These are phyloP conservation scores for Drosophila baimaii DNA, from an alignment of 1,140 invertebrate species.

Conservation along the genomic window DNA sequence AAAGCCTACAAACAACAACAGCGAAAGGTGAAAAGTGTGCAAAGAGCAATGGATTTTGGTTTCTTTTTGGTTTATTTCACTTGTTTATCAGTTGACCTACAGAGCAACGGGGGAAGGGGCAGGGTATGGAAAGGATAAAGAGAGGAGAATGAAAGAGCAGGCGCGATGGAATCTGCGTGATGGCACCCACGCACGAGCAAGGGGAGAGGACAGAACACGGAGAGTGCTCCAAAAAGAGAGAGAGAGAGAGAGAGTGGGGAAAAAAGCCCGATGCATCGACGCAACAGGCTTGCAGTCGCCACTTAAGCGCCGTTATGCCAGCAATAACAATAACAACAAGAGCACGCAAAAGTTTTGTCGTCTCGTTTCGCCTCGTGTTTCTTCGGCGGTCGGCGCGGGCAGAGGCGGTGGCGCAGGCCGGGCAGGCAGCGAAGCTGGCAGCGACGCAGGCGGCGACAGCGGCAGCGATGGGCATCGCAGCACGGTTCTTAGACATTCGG, in stretches of 20 bases:
- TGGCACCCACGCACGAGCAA: constrained; percentile 29
- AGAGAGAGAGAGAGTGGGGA: constrained; percentile 7
- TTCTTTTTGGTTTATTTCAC: constrained; percentile 22
- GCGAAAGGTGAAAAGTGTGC: constrained; percentile 28
- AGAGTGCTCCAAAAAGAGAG: neutral
- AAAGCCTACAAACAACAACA: constrained; percentile 29
- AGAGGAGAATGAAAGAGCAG: constrained; percentile 38
- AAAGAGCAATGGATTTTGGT: constrained; percentile 27
- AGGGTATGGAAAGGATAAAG: neutral
- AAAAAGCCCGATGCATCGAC: constrained; percentile 27
- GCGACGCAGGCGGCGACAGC: constrained; percentile 46
- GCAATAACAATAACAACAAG: constrained; percentile 28
- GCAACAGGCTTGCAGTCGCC: constrained; percentile 64
- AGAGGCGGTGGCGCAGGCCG: constrained; percentile 37
- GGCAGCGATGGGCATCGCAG: constrained; percentile 42
- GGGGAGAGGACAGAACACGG: neutral
- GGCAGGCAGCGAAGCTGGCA: constrained; percentile 9
- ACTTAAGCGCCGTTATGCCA: constrained; percentile 50
- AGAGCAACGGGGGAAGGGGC: constrained; percentile 22
- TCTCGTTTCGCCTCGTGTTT: constrained; percentile 46
- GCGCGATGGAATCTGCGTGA: constrained; percentile 46
- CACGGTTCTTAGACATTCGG: constrained; percentile 80
- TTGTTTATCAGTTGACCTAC: constrained; percentile 77
- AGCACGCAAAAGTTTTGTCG: constrained; percentile 48
- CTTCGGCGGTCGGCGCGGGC: constrained; percentile 22